Evolutionary conservation across 2,797 vertebrate species (phyloP).

Genomic region (Pipistrellus kuhlii): DNA sequence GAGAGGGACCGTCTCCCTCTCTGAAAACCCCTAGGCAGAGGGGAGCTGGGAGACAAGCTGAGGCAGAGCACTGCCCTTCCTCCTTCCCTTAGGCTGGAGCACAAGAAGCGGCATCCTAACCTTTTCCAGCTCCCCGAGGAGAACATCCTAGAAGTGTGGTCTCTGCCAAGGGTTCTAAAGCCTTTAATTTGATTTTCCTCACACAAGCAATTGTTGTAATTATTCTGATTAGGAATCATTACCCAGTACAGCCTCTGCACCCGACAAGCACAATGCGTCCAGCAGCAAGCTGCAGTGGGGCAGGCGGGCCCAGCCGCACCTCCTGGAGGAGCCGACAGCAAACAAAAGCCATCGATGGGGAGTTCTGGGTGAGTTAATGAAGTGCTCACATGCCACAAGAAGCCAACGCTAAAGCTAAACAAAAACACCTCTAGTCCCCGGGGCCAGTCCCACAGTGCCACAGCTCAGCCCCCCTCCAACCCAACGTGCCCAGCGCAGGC

Average conservation of each 20-base stretch:
- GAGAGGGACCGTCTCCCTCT: background rate
- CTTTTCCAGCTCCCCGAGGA: slow-evolving; percentile 77
- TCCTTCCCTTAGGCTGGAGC: slow-evolving; percentile 43
- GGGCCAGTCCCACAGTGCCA: slow-evolving; percentile 44
- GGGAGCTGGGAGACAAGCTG: background rate
- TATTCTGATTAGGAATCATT: slow-evolving; percentile 90
- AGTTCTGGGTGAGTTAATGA: slow-evolving; percentile 87
- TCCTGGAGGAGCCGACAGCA: slow-evolving; percentile 84
- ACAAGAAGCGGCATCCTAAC: slow-evolving; percentile 59
- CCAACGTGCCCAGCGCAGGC: background rate
- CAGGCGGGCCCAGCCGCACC: slow-evolving; percentile 66
- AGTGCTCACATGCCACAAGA: slow-evolving; percentile 86
- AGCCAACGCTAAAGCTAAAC: slow-evolving; percentile 84
- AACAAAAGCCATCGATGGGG: slow-evolving; percentile 87
- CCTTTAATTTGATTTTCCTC: slow-evolving; percentile 88
- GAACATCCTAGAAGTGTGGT: slow-evolving; percentile 76
- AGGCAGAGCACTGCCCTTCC: slow-evolving; percentile 34
- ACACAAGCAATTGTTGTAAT: slow-evolving; percentile 87
- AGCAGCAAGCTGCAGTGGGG: slow-evolving; percentile 76
- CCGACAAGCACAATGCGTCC: slow-evolving; percentile 82
- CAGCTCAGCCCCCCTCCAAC: background rate
- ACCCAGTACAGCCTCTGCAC: slow-evolving; percentile 82
- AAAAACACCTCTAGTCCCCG: slow-evolving; percentile 78
- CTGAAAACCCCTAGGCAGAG: slow-evolving; percentile 7
- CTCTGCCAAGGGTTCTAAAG: slow-evolving; percentile 83